phyloP scores from a whole-genome alignment of 2,888 invertebrate species.

The Dioctria rufipes region DNA sequence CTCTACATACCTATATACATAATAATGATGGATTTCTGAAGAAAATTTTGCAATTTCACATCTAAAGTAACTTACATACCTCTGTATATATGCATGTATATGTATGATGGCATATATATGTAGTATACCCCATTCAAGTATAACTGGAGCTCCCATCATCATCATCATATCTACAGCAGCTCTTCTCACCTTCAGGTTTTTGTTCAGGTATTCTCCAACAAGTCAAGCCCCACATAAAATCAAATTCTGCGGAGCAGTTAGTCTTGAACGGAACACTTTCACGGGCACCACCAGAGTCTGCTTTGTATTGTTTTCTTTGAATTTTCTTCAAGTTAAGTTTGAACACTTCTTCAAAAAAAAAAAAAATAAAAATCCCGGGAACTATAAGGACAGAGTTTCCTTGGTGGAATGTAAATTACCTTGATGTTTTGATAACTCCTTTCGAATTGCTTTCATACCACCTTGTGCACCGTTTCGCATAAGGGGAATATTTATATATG shows the following conservation, averaged over 20 bases:
- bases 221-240: neutral
- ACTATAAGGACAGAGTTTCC: too few relatives aligned
- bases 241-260: slow-evolving; percentile 27
- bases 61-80: neutral
- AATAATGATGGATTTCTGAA: neutral
- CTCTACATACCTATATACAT: neutral
- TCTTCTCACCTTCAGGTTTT: slow-evolving; percentile 14
- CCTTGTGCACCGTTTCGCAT: neutral
- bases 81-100: too few relatives aligned
- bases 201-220: neutral
- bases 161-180: neutral
- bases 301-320: slow-evolving; percentile 12
- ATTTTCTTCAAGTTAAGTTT: neutral
- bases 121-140: neutral
- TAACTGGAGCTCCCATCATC: neutral
- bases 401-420: neutral
- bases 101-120: neutral
- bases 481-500: neutral
- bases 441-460: neutral
- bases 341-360: too few relatives aligned
- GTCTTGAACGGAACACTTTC: slow-evolving; percentile 41
- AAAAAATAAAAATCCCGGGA: too few relatives aligned
- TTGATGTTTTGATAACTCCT: neutral
- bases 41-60: neutral
- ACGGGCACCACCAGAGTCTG: neutral